Evolutionary conservation across 2,797 vertebrate species (phyloP), one percentile per base, ranked within the genome.

Genomic region (Hydrolagus colliei): DNA sequence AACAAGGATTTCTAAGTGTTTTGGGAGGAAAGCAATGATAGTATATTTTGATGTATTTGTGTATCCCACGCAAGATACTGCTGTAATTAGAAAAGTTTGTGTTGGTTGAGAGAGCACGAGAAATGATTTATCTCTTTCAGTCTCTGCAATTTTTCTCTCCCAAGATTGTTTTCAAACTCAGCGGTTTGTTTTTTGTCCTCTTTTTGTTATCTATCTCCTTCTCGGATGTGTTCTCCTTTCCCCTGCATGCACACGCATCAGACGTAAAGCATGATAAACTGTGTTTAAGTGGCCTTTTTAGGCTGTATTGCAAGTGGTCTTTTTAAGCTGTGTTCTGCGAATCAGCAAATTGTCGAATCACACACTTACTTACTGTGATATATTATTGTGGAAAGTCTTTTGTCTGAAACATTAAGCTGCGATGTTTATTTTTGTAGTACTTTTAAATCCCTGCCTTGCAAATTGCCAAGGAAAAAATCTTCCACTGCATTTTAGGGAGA

Each of bases 401-500:
- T 77, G 18, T 10, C 20, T 77, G 75, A 77, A 77, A 77, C 20
- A 61, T 77, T 59, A 77, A 52, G 59, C 74, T 2, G 18, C 18
- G 11, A 18, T 76, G 59, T 77, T 77, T 77, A 9, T 59, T 76
- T 52, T 18, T 77, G 75, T 61, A 20, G 52, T 9, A 9, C 61
- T 77, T 77, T n/a, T 11, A 77, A 77, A 59, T 77, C 52, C 61
- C 52, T 59, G 12, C 59, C 52, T 77, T 16, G 75, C 9, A 20
- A 61, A 20, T 61, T 77, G 41, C 75, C 75, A 77, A 59, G 61
- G 61, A 77, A 77, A 35, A 22, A 32, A 18, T 13, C 9, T 10
- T 77, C 61, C 52, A 77, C n/a, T 77, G 14, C 52, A 20, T 77
- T 52, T 77, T 18, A 20, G 75, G 75, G 52, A 77, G n/a, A 77